These are phyloP conservation scores for Synchiropus splendidus DNA, from an alignment of 2,113 vertebrate species.

Conservation along the genomic window DNA sequence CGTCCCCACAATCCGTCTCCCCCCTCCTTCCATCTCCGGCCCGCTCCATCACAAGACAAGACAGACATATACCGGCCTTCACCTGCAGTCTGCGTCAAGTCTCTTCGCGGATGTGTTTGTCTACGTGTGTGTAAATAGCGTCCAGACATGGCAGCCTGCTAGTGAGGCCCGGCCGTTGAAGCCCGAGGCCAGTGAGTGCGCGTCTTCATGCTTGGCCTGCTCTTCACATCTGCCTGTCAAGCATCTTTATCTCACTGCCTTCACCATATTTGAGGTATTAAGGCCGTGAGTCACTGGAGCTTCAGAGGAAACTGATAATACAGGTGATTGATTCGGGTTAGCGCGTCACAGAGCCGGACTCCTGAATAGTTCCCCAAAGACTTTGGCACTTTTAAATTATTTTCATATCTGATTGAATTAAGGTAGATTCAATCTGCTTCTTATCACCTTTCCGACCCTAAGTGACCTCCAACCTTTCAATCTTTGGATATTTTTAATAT, in stretches of 20 bases:
- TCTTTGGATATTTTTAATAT: not conserved
- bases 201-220: slow-evolving; percentile 30
- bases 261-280: slow-evolving; percentile 4
- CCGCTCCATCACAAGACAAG: slow-evolving; percentile 44
- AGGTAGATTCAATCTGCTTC: slow-evolving; percentile 20
- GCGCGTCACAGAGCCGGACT: no score
- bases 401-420: slow-evolving; percentile 13
- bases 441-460: slow-evolving; percentile 7
- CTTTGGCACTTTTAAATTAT: slow-evolving; percentile 15
- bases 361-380: no score
- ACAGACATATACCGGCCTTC: slow-evolving; percentile 55
- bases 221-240: slow-evolving; percentile 42
- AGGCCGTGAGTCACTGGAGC: not conserved
- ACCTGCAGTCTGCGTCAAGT: slow-evolving; percentile 50
- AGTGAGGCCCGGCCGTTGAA: slow-evolving; percentile 41
- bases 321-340: no score
- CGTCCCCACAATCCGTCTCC: slow-evolving; percentile 39
- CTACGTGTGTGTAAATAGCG: slow-evolving; percentile 33
- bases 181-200: slow-evolving; percentile 49
- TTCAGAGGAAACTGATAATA: no score
- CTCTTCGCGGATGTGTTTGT: slow-evolving; percentile 23
- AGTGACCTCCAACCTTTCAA: not conserved
- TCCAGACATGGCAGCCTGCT: slow-evolving; percentile 34
- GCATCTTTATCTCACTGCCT: slow-evolving; percentile 24
- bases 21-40: slow-evolving; percentile 36